Percentiles rank a stretch among this genome's conserved stretches.
Conservation (phyloP, 2,888 invertebrate genomes). For the Cosmia pyralina region DNA sequence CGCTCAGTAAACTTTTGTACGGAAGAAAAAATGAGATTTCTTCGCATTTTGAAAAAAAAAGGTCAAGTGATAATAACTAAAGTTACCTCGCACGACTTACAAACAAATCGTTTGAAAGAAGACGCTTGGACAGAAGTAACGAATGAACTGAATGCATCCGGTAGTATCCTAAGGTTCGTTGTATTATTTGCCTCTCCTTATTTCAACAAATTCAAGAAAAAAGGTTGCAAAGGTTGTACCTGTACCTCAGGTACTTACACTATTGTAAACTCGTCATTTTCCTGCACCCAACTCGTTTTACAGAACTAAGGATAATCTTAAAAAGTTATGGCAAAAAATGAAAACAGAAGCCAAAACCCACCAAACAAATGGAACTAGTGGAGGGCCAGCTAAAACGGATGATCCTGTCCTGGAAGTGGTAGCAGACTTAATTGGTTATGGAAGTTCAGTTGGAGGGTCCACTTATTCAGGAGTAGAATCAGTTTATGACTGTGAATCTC, state of each 20-base stretch:
- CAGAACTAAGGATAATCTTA: conserved; percentile 30
- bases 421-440: conserved; percentile 21
- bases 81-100: conserved; percentile 31
- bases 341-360: conserved; percentile 25
- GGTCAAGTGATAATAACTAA: conserved; percentile 34
- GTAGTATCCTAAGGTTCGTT: conserved; percentile 2
- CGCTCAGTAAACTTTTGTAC: conserved; percentile 28
- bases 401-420: conserved; percentile 26
- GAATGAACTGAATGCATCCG: conserved; percentile 25
- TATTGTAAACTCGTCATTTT: not conserved
- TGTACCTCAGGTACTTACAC: not conserved
- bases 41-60: conserved; percentile 30
- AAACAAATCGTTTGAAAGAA: conserved; percentile 35
- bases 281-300: not conserved
- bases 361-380: conserved; percentile 3
- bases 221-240: not conserved
- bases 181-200: not conserved
- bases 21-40: conserved; percentile 28
- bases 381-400: conserved; percentile 3
- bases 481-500: conserved; percentile 13
- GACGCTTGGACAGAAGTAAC: conserved; percentile 35
- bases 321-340: conserved; percentile 34
- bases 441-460: not conserved
- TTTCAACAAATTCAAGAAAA: not conserved
- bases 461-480: conserved; percentile 27